Evolutionary conservation across 2,888 invertebrate genomes (phyloP).

Genomic region (Amphimallon solstitiale): DNA sequence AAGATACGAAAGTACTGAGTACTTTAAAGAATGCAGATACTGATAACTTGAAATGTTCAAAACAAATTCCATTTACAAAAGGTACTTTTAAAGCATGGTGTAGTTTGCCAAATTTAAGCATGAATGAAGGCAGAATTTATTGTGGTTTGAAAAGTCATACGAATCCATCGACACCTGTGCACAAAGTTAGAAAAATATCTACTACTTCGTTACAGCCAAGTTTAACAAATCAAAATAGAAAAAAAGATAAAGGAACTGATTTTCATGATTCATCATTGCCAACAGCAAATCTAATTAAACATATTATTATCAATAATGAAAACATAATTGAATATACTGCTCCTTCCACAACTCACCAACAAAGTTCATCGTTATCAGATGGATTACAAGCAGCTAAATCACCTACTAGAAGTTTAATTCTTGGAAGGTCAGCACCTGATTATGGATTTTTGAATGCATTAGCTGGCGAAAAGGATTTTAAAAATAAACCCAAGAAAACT

Average conservation of each 20-base stretch:
- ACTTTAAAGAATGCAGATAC: slow-evolving; percentile 20
- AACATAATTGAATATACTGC: slow-evolving; percentile 60
- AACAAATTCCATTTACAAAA: slow-evolving; percentile 29
- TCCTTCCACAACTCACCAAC: slow-evolving; percentile 42
- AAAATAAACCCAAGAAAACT: slow-evolving; percentile 65
- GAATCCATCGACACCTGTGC: slow-evolving; percentile 58
- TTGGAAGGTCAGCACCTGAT: slow-evolving; percentile 57
- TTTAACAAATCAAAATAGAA: not conserved
- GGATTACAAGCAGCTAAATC: slow-evolving; percentile 38
- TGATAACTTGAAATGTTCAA: slow-evolving; percentile 24
- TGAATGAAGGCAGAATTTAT: slow-evolving; percentile 46
- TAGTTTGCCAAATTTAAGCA: slow-evolving; percentile 61
- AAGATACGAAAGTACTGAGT: slow-evolving; percentile 39
- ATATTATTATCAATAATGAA: slow-evolving; percentile 57
- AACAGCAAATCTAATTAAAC: slow-evolving; percentile 42
- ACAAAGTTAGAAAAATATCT: slow-evolving; percentile 45
- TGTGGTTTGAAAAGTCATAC: slow-evolving; percentile 49
- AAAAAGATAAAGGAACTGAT: not conserved
- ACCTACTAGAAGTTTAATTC: slow-evolving; percentile 46
- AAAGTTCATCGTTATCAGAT: slow-evolving; percentile 8
- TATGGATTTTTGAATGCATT: slow-evolving; percentile 56
- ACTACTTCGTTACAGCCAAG: not conserved
- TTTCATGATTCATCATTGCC: not conserved
- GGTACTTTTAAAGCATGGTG: slow-evolving; percentile 60
- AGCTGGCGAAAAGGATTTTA: slow-evolving; percentile 64